Percentiles rank a stretch among this genome's conserved stretches.
Conservation (phyloP, 1,140 invertebrate genomes). For the Copidosoma floridanum region DNA sequence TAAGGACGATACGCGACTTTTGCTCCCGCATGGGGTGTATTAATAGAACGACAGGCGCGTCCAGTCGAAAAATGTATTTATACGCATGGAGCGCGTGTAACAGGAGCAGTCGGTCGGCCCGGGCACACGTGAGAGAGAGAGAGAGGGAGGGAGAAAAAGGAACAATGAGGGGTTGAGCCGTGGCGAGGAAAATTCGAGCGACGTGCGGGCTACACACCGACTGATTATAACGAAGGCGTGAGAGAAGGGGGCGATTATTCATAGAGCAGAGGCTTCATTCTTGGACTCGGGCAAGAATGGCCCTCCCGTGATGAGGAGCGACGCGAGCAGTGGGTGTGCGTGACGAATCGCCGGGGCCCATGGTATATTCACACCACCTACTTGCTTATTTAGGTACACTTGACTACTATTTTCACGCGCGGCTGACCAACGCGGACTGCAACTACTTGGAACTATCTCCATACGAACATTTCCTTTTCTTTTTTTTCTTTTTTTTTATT, state of each 20-base stretch:
- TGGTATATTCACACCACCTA: too few relatives aligned
- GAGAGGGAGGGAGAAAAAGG: neutral
- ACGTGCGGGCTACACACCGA: neutral
- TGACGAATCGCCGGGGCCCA: too few relatives aligned
- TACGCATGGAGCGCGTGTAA: too few relatives aligned
- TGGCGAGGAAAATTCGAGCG: too few relatives aligned
- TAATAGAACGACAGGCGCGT: too few relatives aligned
- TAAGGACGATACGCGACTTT: too few relatives aligned
- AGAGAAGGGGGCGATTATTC: slow-evolving; percentile 15
- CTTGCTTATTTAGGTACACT: too few relatives aligned
- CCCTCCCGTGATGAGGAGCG: slow-evolving; percentile 2
- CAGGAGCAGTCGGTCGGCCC: too few relatives aligned
- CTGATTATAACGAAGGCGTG: neutral
- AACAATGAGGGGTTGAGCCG: neutral
- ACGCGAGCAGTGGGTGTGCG: slow-evolving; percentile 4
- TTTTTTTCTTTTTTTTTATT: too few relatives aligned
- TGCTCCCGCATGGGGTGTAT: too few relatives aligned
- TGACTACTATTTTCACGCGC: neutral
- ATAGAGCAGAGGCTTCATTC: slow-evolving; percentile 6
- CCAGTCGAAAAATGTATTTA: too few relatives aligned
- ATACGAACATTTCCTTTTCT: too few relatives aligned
- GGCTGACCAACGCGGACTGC: slow-evolving; percentile 13
- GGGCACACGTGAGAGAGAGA: neutral
- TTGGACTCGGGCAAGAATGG: neutral
- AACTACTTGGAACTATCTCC: slow-evolving; percentile 8